phyloP scores from a whole-genome alignment of 2,888 invertebrate genomes.

The Margaritifera margaritifera region DNA sequence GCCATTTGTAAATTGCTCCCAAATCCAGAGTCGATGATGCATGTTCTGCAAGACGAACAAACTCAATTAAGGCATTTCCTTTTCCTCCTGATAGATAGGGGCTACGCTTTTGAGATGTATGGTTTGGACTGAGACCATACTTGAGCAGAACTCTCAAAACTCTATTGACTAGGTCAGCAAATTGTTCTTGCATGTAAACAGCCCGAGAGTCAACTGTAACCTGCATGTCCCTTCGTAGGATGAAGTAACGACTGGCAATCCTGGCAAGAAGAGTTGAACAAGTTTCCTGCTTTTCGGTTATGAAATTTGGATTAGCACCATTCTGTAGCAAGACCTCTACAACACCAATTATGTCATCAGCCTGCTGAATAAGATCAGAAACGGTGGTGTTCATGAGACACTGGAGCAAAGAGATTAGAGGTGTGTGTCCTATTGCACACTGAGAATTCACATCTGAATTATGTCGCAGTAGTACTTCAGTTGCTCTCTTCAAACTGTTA shows the following conservation, averaged over 20 bases:
- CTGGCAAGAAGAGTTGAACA: constrained; percentile 74
- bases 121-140: constrained; percentile 80
- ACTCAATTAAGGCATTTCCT: constrained; percentile 80
- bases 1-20: constrained; percentile 81
- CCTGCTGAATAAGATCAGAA: constrained; percentile 77
- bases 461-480: constrained; percentile 60
- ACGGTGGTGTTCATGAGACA: constrained; percentile 85
- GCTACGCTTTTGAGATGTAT: constrained; percentile 77
- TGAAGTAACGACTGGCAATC: constrained; percentile 49
- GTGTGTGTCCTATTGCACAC: constrained; percentile 70
- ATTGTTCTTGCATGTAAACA: constrained; percentile 22
- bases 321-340: constrained; percentile 81
- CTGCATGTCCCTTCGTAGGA: background rate
- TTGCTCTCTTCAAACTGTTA: constrained; percentile 48
- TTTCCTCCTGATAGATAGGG: constrained; percentile 57
- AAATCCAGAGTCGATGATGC: constrained; percentile 81
- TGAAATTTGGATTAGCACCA: constrained; percentile 85
- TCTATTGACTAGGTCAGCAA: constrained; percentile 80
- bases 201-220: too few relatives aligned
- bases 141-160: constrained; percentile 80
- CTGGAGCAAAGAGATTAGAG: constrained; percentile 83
- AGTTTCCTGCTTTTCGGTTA: constrained; percentile 78
- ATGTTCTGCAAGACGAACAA: constrained; percentile 79
- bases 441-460: constrained; percentile 57
- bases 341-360: constrained; percentile 78